Conservation (phyloP, 2,797 vertebrate species). For the Mionectes olivaceus region DNA sequence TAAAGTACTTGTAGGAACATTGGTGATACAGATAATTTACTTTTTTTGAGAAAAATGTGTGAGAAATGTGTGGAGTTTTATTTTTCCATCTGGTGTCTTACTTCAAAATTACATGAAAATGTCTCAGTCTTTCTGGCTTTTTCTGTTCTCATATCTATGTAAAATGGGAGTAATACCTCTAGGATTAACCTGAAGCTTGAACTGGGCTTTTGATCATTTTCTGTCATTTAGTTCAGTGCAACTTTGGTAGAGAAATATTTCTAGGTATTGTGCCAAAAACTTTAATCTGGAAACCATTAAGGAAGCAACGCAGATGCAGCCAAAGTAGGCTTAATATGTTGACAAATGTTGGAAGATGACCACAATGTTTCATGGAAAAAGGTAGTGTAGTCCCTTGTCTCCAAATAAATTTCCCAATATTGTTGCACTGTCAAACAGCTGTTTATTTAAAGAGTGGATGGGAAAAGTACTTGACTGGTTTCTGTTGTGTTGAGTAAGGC, state of each 20-base stretch:
- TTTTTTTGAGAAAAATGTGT: background rate
- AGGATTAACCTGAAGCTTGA: background rate
- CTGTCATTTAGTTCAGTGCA: background rate
- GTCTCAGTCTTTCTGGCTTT: background rate
- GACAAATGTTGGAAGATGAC: background rate
- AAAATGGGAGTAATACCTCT: background rate
- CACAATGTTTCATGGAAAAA: background rate
- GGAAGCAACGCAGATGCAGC: background rate
- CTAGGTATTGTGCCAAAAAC: background rate
- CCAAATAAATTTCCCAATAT: background rate
- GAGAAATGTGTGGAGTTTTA: background rate
- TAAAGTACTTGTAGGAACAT: background rate
- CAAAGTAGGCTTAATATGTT: background rate
- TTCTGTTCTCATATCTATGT: background rate
- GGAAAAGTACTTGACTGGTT: background rate
- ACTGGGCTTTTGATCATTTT: background rate
- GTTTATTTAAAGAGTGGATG: background rate
- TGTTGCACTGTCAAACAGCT: background rate
- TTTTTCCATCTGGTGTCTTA: background rate
- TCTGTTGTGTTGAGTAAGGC: background rate
- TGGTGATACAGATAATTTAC: background rate
- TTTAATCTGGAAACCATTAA: background rate
- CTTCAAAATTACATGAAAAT: background rate
- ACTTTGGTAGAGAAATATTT: background rate
- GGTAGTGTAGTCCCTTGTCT: background rate